phyloP scores from a whole-genome alignment of 2,797 vertebrate species.

The Pyrocephalus nanus region DNA sequence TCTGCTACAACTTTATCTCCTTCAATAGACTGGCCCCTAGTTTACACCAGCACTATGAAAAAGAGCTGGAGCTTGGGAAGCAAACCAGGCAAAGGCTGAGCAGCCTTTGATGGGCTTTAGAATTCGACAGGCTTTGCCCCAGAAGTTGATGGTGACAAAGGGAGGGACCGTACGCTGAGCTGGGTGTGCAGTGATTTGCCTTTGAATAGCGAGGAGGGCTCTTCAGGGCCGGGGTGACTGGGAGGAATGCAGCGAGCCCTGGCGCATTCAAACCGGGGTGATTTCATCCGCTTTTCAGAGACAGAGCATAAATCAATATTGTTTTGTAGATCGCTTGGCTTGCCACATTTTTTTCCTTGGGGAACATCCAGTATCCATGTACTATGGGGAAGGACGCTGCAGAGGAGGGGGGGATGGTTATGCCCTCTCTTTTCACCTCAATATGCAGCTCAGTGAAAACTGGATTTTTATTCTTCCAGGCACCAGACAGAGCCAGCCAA shows the following conservation, averaged over 20 bases:
- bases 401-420: background rate
- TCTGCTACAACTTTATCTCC: background rate
- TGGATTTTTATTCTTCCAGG: slow-evolving; percentile 67
- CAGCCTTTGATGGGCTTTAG: background rate
- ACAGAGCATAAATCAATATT: slow-evolving; percentile 18
- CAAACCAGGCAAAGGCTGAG: background rate
- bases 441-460: slow-evolving; percentile 34
- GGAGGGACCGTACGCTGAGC: background rate
- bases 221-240: background rate
- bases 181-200: background rate
- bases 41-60: background rate
- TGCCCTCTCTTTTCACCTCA: slow-evolving; percentile 26
- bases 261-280: background rate
- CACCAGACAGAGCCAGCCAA: slow-evolving; percentile 64
- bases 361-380: background rate
- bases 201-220: background rate
- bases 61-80: background rate
- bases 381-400: background rate
- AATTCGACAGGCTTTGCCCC: background rate
- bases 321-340: slow-evolving; percentile 11
- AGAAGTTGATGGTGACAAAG: background rate
- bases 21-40: background rate
- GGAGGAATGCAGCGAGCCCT: background rate
- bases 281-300: background rate
- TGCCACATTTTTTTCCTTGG: background rate